Percentiles rank a stretch among this genome's conserved stretches.
Conservation (phyloP, 2,888 invertebrate species). For the Thecophora atra region DNA sequence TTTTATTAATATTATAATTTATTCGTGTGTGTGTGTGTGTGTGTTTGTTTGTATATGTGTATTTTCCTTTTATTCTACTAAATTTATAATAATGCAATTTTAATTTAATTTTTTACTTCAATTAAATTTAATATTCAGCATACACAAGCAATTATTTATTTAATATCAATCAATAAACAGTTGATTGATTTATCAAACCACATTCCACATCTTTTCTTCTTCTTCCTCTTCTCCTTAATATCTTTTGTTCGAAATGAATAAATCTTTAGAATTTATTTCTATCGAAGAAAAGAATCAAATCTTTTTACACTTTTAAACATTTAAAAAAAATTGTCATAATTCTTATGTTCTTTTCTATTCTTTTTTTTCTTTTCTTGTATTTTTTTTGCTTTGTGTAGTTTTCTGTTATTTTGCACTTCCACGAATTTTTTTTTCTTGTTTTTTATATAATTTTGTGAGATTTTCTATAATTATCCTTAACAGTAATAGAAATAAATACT, state of each 20-base stretch:
- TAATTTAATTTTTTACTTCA: background rate
- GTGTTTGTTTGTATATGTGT: too few species aligned
- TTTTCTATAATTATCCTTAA: background rate
- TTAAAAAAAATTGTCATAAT: background rate
- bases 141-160: background rate
- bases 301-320: background rate
- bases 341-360: background rate
- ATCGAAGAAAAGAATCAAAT: background rate
- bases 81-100: slow-evolving; percentile 21
- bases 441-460: background rate
- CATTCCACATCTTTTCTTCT: background rate
- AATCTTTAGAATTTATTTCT: background rate
- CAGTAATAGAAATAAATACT: background rate
- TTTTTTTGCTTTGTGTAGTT: background rate
- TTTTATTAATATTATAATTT: slow-evolving; percentile 1
- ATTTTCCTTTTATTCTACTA: slow-evolving; percentile 9
- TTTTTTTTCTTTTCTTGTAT: background rate
- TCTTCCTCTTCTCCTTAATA: background rate
- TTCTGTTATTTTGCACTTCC: background rate
- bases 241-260: background rate
- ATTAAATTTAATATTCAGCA: slow-evolving; percentile 12
- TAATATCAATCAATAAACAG: too few species aligned
- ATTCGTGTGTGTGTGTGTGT: too few species aligned
- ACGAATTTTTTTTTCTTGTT: background rate
- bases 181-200: background rate